Base-by-base conservation (phyloP, 2,113 vertebrate species). In the Eulemur rufifrons region DNA sequence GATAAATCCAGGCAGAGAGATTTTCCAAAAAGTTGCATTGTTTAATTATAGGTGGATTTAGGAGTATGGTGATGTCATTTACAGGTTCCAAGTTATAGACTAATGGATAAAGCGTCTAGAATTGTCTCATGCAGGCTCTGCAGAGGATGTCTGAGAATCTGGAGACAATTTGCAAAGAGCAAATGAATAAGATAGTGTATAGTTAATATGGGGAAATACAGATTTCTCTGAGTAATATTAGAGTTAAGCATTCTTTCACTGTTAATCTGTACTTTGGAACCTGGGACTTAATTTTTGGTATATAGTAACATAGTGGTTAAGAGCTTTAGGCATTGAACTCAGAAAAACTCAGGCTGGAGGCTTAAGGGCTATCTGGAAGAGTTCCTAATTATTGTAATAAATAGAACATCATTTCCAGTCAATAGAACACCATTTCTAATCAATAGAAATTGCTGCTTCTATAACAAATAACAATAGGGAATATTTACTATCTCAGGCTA, bases 1-100 rank as follows among this genome's bases (percentile, higher is more conserved):
- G 50, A 54, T 86, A 68, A 94, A 69, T 52, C 29, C 5, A 77
- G 47, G 29, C 12, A 61, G 32, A 77, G 73, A 78, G 63, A 83
- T 91, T 96, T 94, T 86, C 61, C 25, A 56, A 23, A 76, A 96
- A 77, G 74, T 82, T 81, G 21, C 12, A 21, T 52, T 74, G 18
- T n/a, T 92, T 93, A 56, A 54, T 96, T 77, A 25, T n/a, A 87
- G 86, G 76, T 86, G 61, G 61, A 59, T 74, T 95, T 93, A 80
- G 93, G 29, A 87, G 17, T 59, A 27, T 78, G 34, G 71, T 61
- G 52, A 23, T 97, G 23, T 64, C 47, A 8, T 85, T 73, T 8
- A 52, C 10, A 66, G 54, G 9, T 77, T 71, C 76, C 37, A 47
- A 47, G 59, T 73, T 82, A 69, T 1, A 83, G 84, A 47, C n/a